Evolutionary conservation across 1,140 invertebrate genomes (phyloP), one percentile per base, ranked within the genome.

Genomic region (Drosophila lacertosa): DNA sequence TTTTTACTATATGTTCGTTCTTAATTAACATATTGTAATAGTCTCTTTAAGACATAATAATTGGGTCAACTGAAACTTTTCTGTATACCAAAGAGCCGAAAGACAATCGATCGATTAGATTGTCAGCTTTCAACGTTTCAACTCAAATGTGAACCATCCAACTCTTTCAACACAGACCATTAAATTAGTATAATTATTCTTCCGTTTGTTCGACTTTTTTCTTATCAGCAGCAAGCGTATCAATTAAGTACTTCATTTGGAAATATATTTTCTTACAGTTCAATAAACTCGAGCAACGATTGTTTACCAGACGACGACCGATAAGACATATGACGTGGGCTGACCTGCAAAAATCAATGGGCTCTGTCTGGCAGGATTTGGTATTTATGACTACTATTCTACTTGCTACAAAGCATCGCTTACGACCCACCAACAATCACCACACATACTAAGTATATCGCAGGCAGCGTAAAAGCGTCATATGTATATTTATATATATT

Each of bases 371-470:
- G 70, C 82, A 78, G 82, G 82, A 88, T 76, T 88, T 88, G 82
- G 82, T 88, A 88, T 88, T 88, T 88, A 88, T 88, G 74, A 89
- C 77, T 88, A 88, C 82, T 88, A 82, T 82, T 84, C 72, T 66
- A 84, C 80, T 86, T 86, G 76, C 80, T 86, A 67, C 59, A 50
- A 83, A 86, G 76, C 79, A 80, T 80, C 77, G 71, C 73, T 80
- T 80, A 64, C 76, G 80, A 73, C 51, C 77, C 77, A 73, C 66
- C 65, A 78, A 78, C 59, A 78, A 78, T 54, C 64, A 74, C 54
- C 55, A 78, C 83, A 82, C 80, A 86, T 82, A 78, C 83, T 88
- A 88, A 88, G 82, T 88, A 89, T 89, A 89, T 78, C 70, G 40
- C 69, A 60, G 74, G 70, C 78, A 75, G 71, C 47, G 83, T 77